These are phyloP conservation scores for Atopsyche davidsoni DNA, from an alignment of 1,140 invertebrate species.

Conservation along the genomic window DNA sequence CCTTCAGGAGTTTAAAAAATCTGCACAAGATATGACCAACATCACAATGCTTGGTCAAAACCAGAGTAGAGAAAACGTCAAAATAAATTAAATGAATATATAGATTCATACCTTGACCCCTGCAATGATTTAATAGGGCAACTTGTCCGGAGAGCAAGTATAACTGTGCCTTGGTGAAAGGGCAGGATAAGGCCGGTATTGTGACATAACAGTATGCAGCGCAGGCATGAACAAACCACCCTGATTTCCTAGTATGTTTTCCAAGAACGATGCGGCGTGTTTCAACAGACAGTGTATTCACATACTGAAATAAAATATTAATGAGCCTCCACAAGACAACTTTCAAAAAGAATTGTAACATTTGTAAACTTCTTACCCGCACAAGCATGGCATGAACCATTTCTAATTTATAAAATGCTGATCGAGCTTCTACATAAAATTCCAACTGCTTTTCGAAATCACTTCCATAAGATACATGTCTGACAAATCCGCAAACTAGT, in stretches of 20 bases:
- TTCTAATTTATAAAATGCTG: constrained; percentile 85
- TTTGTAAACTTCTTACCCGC: constrained; percentile 53
- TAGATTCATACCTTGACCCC: constrained; percentile 71
- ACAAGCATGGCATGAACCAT: constrained; percentile 76
- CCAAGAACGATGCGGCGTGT: constrained; percentile 68
- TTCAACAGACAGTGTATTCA: constrained; percentile 71
- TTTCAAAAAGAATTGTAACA: constrained; percentile 16
- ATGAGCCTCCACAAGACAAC: no score
- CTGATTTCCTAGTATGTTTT: constrained; percentile 73
- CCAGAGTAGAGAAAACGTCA: constrained; percentile 1
- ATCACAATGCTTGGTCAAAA: no score
- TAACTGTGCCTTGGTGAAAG: constrained; percentile 69
- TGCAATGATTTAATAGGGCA: constrained; percentile 82
- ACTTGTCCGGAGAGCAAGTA: constrained; percentile 85
- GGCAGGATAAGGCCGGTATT: constrained; percentile 82
- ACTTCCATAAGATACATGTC: constrained; percentile 71
- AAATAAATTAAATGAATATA: neutral
- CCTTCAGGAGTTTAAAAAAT: no score
- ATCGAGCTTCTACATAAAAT: constrained; percentile 89
- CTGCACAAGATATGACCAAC: no score
- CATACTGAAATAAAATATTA: constrained; percentile 60
- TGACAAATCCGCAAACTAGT: constrained; percentile 75
- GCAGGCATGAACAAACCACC: constrained; percentile 86
- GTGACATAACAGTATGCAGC: constrained; percentile 93
- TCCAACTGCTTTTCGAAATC: constrained; percentile 87